A percentile compares a stretch with the other conserved stretches of the same genome.
Evolutionary conservation across 2,797 vertebrate genomes (phyloP).

Genomic region (Characodon lateralis): DNA sequence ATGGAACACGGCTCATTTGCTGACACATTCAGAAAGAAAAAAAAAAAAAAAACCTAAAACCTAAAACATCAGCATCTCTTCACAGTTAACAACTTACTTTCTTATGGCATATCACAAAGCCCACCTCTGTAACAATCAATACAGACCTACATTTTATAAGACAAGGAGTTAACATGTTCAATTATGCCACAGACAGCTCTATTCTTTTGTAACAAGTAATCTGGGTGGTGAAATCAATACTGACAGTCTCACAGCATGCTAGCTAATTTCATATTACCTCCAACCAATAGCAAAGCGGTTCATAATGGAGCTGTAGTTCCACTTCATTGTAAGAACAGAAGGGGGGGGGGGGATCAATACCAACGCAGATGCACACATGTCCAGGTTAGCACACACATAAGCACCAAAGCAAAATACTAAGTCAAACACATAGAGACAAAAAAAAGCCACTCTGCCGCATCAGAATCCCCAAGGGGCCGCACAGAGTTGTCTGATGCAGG

Average conservation of each 20-base stretch:
- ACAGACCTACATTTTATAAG: constrained; percentile 97
- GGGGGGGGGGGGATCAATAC: constrained; percentile 86
- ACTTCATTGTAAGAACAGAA: constrained; percentile 90
- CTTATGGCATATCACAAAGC: constrained; percentile 82
- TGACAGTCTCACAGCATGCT: constrained; percentile 93
- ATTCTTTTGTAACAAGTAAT: constrained; percentile 99
- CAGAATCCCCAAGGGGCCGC: constrained; percentile 58
- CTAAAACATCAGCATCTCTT: constrained; percentile 78
- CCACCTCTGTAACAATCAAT: constrained; percentile 88
- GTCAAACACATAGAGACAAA: constrained; percentile 49
- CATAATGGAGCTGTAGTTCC: constrained; percentile 97
- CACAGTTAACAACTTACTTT: constrained; percentile 83
- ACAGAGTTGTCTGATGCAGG: constrained; percentile 59
- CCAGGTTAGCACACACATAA: constrained; percentile 39
- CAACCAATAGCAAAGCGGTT: constrained; percentile 88
- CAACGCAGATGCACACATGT: constrained; percentile 63
- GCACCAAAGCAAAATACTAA: constrained; percentile 22
- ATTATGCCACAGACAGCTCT: constrained; percentile 98
- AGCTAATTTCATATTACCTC: constrained; percentile 99
- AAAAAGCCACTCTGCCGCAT: constrained; percentile 54
- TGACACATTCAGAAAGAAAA: constrained; percentile 58
- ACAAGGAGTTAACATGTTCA: constrained; percentile 99
- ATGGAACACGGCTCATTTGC: constrained; percentile 63
- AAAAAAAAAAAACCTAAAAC: constrained; percentile 25
- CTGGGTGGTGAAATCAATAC: constrained; percentile 98